Percentiles rank a stretch among this genome's conserved stretches.
These are phyloP conservation scores for Dasypogon diadema DNA, from an alignment of 2,888 invertebrate genomes.

Conservation along the genomic window DNA sequence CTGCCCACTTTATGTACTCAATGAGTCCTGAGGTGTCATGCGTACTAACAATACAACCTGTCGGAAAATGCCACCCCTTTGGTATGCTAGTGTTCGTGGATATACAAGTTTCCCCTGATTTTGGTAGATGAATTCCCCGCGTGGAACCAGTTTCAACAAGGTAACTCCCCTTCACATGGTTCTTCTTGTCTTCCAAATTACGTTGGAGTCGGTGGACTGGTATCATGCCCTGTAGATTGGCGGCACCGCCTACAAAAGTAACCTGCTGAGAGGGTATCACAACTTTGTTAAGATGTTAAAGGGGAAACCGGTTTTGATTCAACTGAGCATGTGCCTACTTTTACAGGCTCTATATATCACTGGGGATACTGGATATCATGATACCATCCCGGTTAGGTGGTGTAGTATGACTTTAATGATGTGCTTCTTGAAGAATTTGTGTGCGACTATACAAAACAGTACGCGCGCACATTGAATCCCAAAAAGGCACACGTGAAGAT, in stretches of 20 bases:
- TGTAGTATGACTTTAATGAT: background rate
- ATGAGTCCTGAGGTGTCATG: background rate
- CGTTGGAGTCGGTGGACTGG: background rate
- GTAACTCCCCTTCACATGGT: conserved; percentile 23
- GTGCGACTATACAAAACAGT: background rate
- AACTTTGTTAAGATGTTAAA: background rate
- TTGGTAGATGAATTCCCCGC: conserved; percentile 3
- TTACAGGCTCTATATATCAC: background rate
- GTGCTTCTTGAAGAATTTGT: background rate
- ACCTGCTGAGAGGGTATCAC: background rate
- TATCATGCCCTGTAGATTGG: too few species aligned
- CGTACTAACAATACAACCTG: background rate
- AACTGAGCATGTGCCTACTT: background rate
- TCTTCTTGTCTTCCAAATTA: background rate
- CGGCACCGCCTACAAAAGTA: conserved; percentile 31
- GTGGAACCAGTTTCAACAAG: conserved; percentile 6
- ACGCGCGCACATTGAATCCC: conserved; percentile 21
- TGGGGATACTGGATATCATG: background rate
- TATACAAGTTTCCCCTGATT: conserved; percentile 8
- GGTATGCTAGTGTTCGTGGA: background rate
- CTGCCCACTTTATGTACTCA: conserved; percentile 45
- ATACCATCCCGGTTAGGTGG: background rate
- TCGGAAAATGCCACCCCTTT: background rate
- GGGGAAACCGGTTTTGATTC: conserved; percentile 39
- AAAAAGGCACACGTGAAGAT: conserved; percentile 40